phyloP scores from a whole-genome alignment of 2,113 vertebrate genomes.

The Chascanopsetta lugubris region DNA sequence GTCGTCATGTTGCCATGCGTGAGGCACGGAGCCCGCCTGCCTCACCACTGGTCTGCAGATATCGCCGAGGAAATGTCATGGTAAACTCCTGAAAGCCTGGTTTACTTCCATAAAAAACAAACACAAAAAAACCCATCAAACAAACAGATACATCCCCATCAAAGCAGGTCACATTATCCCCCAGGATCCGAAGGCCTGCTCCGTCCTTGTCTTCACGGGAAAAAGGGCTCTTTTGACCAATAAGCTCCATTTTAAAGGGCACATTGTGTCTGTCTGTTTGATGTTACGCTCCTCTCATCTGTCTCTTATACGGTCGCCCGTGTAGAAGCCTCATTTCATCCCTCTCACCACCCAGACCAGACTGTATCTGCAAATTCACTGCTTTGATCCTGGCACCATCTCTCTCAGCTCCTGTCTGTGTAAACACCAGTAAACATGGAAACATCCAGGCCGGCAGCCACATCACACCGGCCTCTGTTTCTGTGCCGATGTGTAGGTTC shows the following conservation, averaged over 20 bases:
- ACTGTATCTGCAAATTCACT: constrained; percentile 21
- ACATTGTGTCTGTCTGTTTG: constrained; percentile 35
- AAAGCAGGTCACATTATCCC: constrained; percentile 27
- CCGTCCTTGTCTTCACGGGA: constrained; percentile 29
- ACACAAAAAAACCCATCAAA: neutral
- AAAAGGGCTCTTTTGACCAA: neutral
- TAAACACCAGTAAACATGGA: constrained; percentile 19
- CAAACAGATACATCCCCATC: constrained; percentile 33
- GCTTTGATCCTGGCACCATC: constrained; percentile 33
- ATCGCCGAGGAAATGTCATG: neutral
- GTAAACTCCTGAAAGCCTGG: constrained; percentile 3
- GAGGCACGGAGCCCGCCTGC: constrained; percentile 19
- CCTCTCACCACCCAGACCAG: constrained; percentile 22
- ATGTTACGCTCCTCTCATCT: constrained; percentile 39
- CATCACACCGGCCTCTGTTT: neutral
- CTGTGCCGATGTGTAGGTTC: neutral
- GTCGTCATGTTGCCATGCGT: neutral
- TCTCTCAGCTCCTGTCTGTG: neutral
- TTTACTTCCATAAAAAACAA: neutral
- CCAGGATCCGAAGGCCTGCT: constrained; percentile 22
- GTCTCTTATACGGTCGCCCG: constrained; percentile 23
- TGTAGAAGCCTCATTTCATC: constrained; percentile 11
- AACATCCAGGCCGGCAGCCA: neutral
- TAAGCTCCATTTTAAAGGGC: constrained; percentile 9
- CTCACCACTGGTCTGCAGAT: neutral